These are phyloP conservation scores for Coendou prehensilis DNA, from an alignment of 2,797 vertebrate species.

Conservation along the genomic window DNA sequence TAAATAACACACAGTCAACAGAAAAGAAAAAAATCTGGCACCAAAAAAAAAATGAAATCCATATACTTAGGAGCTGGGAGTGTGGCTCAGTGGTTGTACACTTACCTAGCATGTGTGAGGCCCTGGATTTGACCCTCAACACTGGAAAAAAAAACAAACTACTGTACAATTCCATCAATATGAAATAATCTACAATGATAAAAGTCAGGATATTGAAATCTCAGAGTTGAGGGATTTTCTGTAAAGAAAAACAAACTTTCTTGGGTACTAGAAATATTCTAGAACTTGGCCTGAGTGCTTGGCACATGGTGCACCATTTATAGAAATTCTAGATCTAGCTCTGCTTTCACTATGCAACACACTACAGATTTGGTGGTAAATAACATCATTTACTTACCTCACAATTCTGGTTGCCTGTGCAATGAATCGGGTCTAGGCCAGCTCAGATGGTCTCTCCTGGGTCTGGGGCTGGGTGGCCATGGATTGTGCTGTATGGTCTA, in stretches of 20 bases:
- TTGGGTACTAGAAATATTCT: not conserved
- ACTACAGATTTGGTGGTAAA: not conserved
- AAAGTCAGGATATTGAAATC: not conserved
- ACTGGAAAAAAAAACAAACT: not conserved
- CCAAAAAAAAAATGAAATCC: not conserved
- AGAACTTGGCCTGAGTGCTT: not conserved
- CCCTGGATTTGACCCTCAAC: not conserved
- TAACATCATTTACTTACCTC: not conserved
- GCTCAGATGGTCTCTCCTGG: not conserved
- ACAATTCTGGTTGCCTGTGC: not conserved
- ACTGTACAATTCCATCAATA: not conserved
- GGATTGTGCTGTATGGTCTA: no score
- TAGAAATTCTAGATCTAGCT: not conserved
- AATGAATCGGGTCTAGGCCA: accelerated
- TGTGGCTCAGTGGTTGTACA: not conserved
- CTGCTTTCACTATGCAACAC: not conserved
- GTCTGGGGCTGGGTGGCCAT: not conserved
- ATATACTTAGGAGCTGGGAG: not conserved
- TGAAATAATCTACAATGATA: not conserved
- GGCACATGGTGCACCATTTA: not conserved
- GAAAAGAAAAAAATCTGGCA: not conserved
- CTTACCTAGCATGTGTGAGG: not conserved
- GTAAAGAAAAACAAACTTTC: not conserved
- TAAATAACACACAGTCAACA: not conserved
- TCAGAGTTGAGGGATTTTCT: not conserved